phyloP scores from a whole-genome alignment of 2,888 invertebrate species.

The Alsophila aescularia region DNA sequence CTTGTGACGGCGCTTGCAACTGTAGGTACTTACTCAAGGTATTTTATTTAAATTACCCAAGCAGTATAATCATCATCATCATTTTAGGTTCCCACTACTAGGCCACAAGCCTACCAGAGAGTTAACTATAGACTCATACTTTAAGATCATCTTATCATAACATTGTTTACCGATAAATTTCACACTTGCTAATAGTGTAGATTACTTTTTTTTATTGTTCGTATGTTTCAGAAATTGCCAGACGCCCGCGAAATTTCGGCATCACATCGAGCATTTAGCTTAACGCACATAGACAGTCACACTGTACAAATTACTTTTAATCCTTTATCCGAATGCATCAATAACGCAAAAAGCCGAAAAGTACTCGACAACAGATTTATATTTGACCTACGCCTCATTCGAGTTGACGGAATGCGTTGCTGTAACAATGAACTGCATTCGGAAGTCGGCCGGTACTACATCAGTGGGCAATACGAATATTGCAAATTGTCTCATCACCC shows the following conservation, averaged over 20 bases:
- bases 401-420: slow-evolving; percentile 64
- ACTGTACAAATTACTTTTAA: slow-evolving; percentile 63
- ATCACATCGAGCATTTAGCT: slow-evolving; percentile 69
- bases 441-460: slow-evolving; percentile 80
- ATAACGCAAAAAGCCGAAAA: slow-evolving; percentile 58
- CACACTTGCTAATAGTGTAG: too few species aligned
- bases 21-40: too few species aligned
- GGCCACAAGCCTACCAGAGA: too few species aligned
- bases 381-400: slow-evolving; percentile 69
- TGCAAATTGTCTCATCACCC: slow-evolving; percentile 77
- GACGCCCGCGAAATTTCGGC: slow-evolving; percentile 74
- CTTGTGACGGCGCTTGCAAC: too few species aligned
- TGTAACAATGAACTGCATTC: slow-evolving; percentile 69
- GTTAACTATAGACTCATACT: too few species aligned
- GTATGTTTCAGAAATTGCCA: slow-evolving; percentile 63
- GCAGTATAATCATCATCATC: too few species aligned
- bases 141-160: too few species aligned
- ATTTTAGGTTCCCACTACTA: too few species aligned
- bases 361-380: slow-evolving; percentile 66
- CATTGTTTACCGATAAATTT: too few species aligned
- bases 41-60: too few species aligned
- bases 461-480: slow-evolving; percentile 83
- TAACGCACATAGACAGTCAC: slow-evolving; percentile 50
- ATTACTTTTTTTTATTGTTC: neutral
- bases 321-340: slow-evolving; percentile 71